A percentile compares a stretch with the other conserved stretches of the same genome.
Conservation (phyloP, 2,113 vertebrate genomes). For the Toxostoma redivivum region DNA sequence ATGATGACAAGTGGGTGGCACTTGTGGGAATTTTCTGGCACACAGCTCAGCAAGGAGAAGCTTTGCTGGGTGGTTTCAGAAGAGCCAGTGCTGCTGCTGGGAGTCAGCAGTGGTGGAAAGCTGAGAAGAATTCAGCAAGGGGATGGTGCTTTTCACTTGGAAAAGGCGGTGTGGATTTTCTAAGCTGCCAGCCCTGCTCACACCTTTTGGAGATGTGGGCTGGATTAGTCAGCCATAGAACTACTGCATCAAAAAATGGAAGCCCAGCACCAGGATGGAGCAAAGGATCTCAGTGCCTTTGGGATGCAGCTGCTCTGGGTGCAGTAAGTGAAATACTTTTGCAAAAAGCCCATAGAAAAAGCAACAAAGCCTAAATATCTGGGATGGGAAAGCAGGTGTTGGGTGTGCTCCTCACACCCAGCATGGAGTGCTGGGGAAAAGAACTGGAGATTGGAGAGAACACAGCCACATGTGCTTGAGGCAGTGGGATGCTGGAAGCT, state of each 20-base stretch:
- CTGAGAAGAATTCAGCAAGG: background rate
- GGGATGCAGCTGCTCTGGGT: background rate
- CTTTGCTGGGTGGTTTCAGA: background rate
- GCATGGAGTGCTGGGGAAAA: background rate
- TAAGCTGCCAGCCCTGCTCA: background rate
- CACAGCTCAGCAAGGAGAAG: background rate
- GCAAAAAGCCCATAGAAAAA: background rate
- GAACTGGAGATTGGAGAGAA: rapidly evolving
- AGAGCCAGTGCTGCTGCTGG: background rate
- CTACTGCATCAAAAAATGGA: background rate
- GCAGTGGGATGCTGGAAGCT: background rate
- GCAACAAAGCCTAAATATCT: background rate
- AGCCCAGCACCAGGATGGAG: background rate
- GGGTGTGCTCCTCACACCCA: rapidly evolving
- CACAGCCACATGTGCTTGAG: background rate
- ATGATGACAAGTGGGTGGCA: rapidly evolving
- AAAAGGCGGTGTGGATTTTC: background rate
- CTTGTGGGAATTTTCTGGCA: rapidly evolving
- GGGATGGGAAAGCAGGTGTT: background rate
- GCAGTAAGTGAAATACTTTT: background rate
- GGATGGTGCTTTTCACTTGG: background rate
- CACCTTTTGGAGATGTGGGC: background rate
- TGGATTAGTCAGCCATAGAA: background rate
- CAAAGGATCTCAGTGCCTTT: background rate
- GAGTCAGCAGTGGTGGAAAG: background rate